These are phyloP conservation scores for Porites lobata DNA, from an alignment of 92 coral and sea anemone genomes.

Conservation along the genomic window DNA sequence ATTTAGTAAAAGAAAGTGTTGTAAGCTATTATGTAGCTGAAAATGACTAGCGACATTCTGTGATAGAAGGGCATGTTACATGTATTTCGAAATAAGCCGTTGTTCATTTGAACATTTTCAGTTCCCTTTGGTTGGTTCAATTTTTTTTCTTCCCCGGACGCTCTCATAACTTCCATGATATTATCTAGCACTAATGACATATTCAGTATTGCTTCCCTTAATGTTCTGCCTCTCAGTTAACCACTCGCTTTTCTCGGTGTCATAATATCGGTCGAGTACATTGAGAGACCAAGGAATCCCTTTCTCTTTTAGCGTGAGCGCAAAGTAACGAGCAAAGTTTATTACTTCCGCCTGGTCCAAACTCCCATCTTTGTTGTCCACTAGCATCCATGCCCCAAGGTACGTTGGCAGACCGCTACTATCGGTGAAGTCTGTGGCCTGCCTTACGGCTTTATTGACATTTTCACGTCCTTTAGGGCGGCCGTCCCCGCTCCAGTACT, in stretches of 20 bases:
- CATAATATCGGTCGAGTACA: constrained; percentile 73
- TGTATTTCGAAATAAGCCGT: no score
- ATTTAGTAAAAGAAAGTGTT: no score
- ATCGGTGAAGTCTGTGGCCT: constrained; percentile 38
- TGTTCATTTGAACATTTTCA: no score
- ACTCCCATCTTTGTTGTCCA: constrained; percentile 60
- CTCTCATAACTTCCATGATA: constrained; percentile 9
- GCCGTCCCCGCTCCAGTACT: constrained; percentile 79
- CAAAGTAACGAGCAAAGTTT: constrained; percentile 73
- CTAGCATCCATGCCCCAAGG: constrained; percentile 87
- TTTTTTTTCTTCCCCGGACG: no score
- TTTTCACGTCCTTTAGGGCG: constrained; percentile 39
- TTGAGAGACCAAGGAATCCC: constrained; percentile 82
- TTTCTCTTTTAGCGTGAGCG: constrained; percentile 42
- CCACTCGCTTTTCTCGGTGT: constrained; percentile 63
- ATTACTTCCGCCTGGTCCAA: constrained; percentile 68
- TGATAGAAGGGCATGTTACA: no score
- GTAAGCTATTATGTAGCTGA: no score
- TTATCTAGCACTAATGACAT: constrained; percentile 68
- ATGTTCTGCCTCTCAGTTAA: constrained; percentile 43
- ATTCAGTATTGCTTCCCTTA: constrained; percentile 36
- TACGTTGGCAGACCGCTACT: constrained; percentile 54
- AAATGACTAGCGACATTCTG: no score
- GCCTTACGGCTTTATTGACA: constrained; percentile 30
- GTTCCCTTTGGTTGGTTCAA: no score